phyloP scores from a whole-genome alignment of 2,888 invertebrate species.

The Andrena fulva region DNA sequence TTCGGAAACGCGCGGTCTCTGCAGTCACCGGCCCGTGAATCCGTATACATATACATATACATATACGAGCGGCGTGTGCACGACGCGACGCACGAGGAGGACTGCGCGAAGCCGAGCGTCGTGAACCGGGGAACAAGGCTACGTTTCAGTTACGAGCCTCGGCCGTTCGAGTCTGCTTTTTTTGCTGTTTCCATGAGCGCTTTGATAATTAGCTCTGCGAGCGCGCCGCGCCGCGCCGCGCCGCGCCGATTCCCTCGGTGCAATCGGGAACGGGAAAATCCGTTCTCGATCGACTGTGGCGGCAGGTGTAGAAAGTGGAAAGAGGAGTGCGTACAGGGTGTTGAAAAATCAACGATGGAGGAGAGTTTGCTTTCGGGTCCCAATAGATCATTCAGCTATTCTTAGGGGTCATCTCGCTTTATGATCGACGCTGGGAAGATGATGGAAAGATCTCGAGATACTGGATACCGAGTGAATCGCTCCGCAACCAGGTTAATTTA shows the following conservation, averaged over 20 bases:
- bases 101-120: constrained; percentile 29
- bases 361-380: neutral
- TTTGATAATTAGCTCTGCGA: constrained; percentile 11
- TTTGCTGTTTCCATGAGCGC: neutral
- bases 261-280: neutral
- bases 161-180: constrained; percentile 7
- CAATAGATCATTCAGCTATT: neutral
- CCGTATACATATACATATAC: constrained; percentile 49
- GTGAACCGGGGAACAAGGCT: constrained; percentile 51
- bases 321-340: neutral
- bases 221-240: neutral
- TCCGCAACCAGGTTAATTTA: neutral
- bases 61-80: neutral
- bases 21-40: constrained; percentile 76
- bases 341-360: neutral
- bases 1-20: constrained; percentile 68
- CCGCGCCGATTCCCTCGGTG: neutral
- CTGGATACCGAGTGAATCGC: no score
- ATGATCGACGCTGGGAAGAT: no score
- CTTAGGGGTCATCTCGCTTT: neutral
- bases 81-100: neutral
- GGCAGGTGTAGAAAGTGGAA: constrained; percentile 28
- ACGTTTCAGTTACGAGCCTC: constrained; percentile 32
- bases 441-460: no score
- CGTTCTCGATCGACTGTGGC: neutral